Base-by-base conservation (phyloP, 1,140 invertebrate species). In the Ridgeia piscesae region DNA sequence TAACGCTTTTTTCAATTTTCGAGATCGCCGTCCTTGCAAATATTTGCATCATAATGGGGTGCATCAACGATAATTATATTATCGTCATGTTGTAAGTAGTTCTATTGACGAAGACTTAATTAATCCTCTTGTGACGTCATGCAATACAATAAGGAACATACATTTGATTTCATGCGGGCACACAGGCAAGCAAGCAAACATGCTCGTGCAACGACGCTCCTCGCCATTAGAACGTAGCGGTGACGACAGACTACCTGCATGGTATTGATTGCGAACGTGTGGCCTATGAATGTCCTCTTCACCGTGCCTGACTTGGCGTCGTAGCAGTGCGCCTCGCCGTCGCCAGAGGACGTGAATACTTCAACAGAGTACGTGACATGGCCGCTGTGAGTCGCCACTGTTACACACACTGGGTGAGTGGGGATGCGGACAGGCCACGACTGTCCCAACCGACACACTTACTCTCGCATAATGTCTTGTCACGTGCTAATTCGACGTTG, bases 231-330 rank as follows among this genome's bases (percentile, higher is more conserved):
- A 34, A 33, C 33, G 91, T 33, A 6, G 88, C 48, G 34, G 33
- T 31, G 58, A 77, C n/a, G 89, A 90, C 34, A 90, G n/a, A 90
- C 90, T 93, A 96, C 95, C 94, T 95, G 95, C 27, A 97, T 89
- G 50, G 95, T 95, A 48, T 95, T 96, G 35, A 97, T 94, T 33
- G 96, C 95, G 21, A 94, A 95, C 89, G 94, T 93, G 92, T 97
- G 96, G 0, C 96, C 96, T 58, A 94, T 93, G 93, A 96, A 96
- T 6, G 94, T 94, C 33, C 96, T 93, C 94, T 95, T 96, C 31
- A 96, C 92, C 11, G 95, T 94, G 88, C 96, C 96, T 33, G 96
- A 96, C 94, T 96, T 97, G n/a, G 96, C 95, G 94, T 97, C 96
- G 94, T 95, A 97, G 89, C 95, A 95, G 89, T 96, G 94, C 27